Evolutionary conservation across 2,797 vertebrate species (phyloP), one percentile per base, ranked within the genome.

Genomic region (Onychomys leucogaster): DNA sequence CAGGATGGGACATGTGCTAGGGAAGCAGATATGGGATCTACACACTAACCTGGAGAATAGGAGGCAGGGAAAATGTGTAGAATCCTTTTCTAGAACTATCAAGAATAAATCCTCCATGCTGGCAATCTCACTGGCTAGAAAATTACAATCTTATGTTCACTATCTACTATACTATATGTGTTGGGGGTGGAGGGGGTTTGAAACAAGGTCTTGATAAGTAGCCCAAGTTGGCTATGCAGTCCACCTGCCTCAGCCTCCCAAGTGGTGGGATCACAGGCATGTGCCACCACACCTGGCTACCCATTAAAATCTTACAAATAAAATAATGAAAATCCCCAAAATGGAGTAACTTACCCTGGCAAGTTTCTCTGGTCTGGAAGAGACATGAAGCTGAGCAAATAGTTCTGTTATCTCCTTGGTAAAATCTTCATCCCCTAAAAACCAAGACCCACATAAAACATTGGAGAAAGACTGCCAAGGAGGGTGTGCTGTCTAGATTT

Each of bases 391-490:
- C 84, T 99, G 98, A 73, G 98, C 98, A 98, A 99, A 98, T 7
- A 99, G 97, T n/a, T 99, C 98, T 4, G 97, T 98, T 84, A 99
- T 92, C 97, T 99, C 99, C 95, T 97, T 98, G 94, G 99, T 98
- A 98, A 99, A 99, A 93, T 99, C 99, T 16, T 99, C 98, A 0
- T 99, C 99, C n/a, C 98, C 99, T 99, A 41, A 96, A 97, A 94
- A 95, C 69, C 73, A 94, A 97, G 87, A 90, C 37, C 29, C 97
- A 97, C 49, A 96, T 94, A 96, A 98, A 94, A 95, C 95, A 93
- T 59, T 82, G n/a, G 52, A 91, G 49, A 91, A 76, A 96, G 78
- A 89, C 75, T 32, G 21, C 16, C 17, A 32, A 88, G 37, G 73
- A 77, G 57, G 16, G 32, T 69, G 12, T 69, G 63, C 83, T 86